phyloP scores from a whole-genome alignment of 1,140 invertebrate genomes.

The Bicyclus anynana region DNA sequence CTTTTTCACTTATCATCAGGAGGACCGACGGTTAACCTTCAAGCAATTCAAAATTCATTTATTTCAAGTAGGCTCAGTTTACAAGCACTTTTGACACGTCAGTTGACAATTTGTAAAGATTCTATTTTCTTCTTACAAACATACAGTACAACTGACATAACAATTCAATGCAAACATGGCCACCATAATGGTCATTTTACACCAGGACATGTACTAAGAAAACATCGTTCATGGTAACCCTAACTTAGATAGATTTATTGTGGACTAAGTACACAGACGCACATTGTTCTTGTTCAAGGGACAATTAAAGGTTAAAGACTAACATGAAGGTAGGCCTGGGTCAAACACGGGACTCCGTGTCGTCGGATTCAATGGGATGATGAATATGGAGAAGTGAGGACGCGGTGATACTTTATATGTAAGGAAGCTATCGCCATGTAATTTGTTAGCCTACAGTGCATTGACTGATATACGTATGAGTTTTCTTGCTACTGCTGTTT shows the following conservation, averaged over 20 bases:
- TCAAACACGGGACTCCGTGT: constrained; percentile 11
- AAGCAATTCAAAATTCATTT: too few species aligned
- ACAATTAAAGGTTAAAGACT: constrained; percentile 28
- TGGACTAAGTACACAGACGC: constrained; percentile 24
- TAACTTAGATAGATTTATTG: constrained; percentile 27
- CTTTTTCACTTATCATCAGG: too few species aligned
- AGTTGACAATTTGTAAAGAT: too few species aligned
- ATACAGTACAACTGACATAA: too few species aligned
- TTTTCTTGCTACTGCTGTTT: neutral
- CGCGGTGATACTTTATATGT: constrained; percentile 4
- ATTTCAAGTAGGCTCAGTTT: too few species aligned
- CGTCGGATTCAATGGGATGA: constrained; percentile 7
- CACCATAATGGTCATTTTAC: neutral
- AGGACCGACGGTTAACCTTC: too few species aligned
- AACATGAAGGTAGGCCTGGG: constrained; percentile 19
- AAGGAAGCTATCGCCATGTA: constrained; percentile 1
- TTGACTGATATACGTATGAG: neutral
- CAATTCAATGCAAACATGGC: neutral
- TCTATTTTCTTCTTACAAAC: too few species aligned
- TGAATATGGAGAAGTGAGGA: constrained; percentile 7
- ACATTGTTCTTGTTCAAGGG: constrained; percentile 27
- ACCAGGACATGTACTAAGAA: neutral
- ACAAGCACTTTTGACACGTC: too few species aligned
- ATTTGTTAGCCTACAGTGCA: neutral
- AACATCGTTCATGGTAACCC: neutral